Conservation (phyloP, 2,113 vertebrate species). For the Ia io region DNA sequence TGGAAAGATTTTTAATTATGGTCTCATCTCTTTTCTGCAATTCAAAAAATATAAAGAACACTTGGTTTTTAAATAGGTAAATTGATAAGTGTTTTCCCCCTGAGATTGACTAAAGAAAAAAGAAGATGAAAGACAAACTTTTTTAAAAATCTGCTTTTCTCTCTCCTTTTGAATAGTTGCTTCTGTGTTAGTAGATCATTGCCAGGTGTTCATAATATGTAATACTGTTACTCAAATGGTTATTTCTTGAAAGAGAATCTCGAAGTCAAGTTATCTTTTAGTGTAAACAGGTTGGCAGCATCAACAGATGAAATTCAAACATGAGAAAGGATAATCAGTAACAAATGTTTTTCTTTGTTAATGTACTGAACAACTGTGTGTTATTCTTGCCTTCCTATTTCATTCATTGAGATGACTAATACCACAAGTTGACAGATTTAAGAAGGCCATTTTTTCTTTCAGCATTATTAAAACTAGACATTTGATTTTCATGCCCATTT, state of each 20-base stretch:
- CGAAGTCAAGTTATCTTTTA: conserved; percentile 49
- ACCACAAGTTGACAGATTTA: conserved; percentile 33
- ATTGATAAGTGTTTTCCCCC: not conserved
- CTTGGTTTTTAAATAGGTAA: conserved; percentile 28
- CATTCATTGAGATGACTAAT: not conserved
- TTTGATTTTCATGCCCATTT: conserved; percentile 32
- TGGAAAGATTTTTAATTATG: not conserved
- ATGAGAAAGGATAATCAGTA: not conserved
- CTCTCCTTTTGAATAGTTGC: not conserved
- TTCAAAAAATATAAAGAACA: not conserved
- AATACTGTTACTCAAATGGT: conserved; percentile 25
- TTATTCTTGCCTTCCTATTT: conserved; percentile 24
- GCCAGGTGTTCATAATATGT: not conserved
- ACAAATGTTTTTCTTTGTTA: conserved; percentile 50
- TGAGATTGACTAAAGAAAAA: not conserved
- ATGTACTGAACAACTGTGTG: not conserved
- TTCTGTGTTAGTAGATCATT: conserved; percentile 42
- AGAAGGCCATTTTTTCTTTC: conserved; percentile 3
- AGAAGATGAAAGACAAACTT: not conserved
- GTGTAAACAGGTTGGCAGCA: too few relatives aligned
- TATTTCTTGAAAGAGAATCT: conserved; percentile 45
- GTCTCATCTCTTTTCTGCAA: conserved; percentile 11
- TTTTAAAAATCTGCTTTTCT: conserved; percentile 54
- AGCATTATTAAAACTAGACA: conserved; percentile 30
- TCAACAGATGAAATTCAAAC: conserved; percentile 54